phyloP scores from a whole-genome alignment of 1,140 invertebrate species.

The Adelges cooleyi region DNA sequence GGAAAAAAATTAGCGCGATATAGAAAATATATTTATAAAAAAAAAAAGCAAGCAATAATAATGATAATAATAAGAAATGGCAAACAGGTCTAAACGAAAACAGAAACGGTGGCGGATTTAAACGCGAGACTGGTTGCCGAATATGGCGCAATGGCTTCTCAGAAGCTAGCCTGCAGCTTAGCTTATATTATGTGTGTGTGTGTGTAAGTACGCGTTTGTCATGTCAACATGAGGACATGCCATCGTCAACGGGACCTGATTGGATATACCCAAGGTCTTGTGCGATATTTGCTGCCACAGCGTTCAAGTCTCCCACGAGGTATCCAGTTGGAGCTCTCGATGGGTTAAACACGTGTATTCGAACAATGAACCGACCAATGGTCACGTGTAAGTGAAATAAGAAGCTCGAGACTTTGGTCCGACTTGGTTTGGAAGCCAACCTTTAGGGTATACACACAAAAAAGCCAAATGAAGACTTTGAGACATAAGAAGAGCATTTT shows the following conservation, averaged over 20 bases:
- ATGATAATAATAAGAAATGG: too few relatives aligned
- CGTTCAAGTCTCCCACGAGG: neutral
- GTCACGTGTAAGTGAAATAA: too few relatives aligned
- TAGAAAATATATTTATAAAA: neutral
- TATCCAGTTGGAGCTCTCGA: too few relatives aligned
- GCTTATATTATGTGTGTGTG: neutral
- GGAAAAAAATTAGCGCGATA: neutral
- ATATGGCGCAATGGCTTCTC: conserved; percentile 15
- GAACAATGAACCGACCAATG: too few relatives aligned
- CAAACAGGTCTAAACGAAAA: conserved; percentile 25
- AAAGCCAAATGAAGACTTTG: too few relatives aligned
- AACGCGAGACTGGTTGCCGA: conserved; percentile 13
- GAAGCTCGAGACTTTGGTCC: too few relatives aligned
- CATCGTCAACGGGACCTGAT: neutral
- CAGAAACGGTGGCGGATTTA: neutral
- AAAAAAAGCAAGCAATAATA: neutral
- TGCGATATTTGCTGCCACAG: neutral
- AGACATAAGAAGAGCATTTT: too few relatives aligned
- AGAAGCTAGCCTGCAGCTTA: neutral
- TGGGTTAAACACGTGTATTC: too few relatives aligned
- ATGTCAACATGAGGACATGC: neutral
- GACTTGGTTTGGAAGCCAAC: too few relatives aligned
- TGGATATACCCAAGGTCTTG: neutral
- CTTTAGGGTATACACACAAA: too few relatives aligned
- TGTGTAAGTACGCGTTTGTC: neutral